Evolutionary conservation across 1,140 invertebrate species (phyloP), one percentile per base, ranked within the genome.

Genomic region (Atta cephalotes): DNA sequence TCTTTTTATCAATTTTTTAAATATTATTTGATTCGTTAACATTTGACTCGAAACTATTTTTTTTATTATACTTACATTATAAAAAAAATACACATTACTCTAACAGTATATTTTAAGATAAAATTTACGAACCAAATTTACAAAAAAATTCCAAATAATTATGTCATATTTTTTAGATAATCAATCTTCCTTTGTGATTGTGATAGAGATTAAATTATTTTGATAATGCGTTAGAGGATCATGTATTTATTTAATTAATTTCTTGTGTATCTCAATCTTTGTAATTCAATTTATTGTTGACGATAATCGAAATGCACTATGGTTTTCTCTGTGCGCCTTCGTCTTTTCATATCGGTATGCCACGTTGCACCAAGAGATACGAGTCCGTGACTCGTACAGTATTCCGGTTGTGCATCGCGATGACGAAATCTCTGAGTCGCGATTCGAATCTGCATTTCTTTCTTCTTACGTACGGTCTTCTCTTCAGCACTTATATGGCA

Each of bases 361-460:
- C 31, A 35, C 81, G 89, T 81, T 77, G 74, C 81, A 63, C 45
- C 63, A 86, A 66, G 74, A 87, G 66, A 53, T 58, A 49, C 31
- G 35, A 25, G 25, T 35, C 70, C 66, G 76, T 89, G 88, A 90
- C 88, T 90, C 88, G 88, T 78, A 31, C 14, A 88, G 86, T 88
- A 90, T 90, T 90, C 81, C 56, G 66, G 79, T 31, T 65, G 68
- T 77, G 87, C 85, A 81, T 89, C 78, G 79, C 77, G 88, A 90
- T 90, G 89, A 87, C 80, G 86, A 90, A 89, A 90, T 90, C 88
- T 28, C 62, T 39, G 78, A 63, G 60, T 21, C 58, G 85, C 62
- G 74, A 89, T 74, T 88, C 86, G 77, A 88, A 90, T 85, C 76
- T 70, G 76, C 85, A 60, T 90, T 85, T 84, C 88, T 89, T 76